Conservation (phyloP, 2,797 vertebrate genomes). For the Esox lucius region DNA sequence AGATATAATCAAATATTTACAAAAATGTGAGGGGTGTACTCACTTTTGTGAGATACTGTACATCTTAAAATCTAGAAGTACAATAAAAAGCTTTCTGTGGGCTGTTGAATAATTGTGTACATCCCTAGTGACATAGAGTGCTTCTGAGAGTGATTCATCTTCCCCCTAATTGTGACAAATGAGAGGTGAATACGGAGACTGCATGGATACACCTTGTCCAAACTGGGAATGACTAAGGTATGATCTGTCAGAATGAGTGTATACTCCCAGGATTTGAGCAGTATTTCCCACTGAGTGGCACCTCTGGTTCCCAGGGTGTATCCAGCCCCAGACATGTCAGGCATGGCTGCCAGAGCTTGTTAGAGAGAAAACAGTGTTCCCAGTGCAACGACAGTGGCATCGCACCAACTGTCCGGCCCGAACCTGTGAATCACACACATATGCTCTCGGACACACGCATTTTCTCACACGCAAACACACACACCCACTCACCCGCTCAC, state of each 20-base stretch:
- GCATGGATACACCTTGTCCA: neutral
- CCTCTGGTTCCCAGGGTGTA: slow-evolving; percentile 17
- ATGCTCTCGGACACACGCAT: too few species aligned
- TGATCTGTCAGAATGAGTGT: slow-evolving; percentile 11
- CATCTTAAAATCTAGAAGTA: neutral
- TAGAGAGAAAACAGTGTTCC: slow-evolving; percentile 31
- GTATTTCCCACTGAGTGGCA: slow-evolving; percentile 14
- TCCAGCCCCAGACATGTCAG: neutral
- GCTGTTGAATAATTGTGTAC: too few species aligned
- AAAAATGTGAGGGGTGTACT: too few species aligned
- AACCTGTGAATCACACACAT: slow-evolving; percentile 70
- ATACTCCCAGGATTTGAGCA: slow-evolving; percentile 16
- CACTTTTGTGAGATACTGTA: too few species aligned
- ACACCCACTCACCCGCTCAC: neutral
- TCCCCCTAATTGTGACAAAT: neutral
- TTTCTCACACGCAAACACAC: slow-evolving; percentile 20
- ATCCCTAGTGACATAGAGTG: neutral
- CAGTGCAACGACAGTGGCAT: slow-evolving; percentile 23
- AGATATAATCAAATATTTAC: too few species aligned
- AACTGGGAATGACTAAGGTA: slow-evolving; percentile 14
- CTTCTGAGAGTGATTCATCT: slow-evolving; percentile 1
- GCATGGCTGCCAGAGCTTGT: slow-evolving; percentile 27
- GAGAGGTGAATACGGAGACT: neutral
- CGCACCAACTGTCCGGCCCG: slow-evolving; percentile 26
- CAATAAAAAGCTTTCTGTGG: neutral